phyloP scores from a whole-genome alignment of 2,888 invertebrate species.

The Halictus ligatus region DNA sequence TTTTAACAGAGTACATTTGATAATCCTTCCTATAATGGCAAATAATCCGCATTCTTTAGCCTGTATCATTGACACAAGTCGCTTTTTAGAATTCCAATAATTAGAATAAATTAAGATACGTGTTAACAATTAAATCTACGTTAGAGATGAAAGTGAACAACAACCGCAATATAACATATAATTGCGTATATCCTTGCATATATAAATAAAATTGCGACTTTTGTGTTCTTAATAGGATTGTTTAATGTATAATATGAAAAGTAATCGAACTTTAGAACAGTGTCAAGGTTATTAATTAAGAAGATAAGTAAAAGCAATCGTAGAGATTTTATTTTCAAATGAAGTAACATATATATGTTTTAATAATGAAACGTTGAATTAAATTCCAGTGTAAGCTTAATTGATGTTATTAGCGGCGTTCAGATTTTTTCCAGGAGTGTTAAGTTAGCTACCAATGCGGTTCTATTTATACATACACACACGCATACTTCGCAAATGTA shows the following conservation, averaged over 20 bases:
- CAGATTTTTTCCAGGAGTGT: background rate
- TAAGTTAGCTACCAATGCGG: conserved; percentile 5
- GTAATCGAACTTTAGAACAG: background rate
- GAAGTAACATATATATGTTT: background rate
- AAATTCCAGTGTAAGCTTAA: background rate
- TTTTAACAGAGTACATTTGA: background rate
- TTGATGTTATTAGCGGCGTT: background rate
- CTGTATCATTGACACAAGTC: background rate
- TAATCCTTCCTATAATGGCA: background rate
- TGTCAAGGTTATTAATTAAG: background rate
- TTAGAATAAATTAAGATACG: background rate
- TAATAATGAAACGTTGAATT: background rate
- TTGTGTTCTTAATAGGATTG: too few species aligned
- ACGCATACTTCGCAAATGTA: background rate
- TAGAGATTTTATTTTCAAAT: background rate
- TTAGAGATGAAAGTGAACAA: too few species aligned
- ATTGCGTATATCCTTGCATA: too few species aligned
- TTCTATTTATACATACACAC: conserved; percentile 15
- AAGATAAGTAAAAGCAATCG: background rate
- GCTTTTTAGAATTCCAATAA: background rate
- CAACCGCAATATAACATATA: background rate
- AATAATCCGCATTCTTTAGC: background rate
- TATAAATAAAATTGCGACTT: too few species aligned
- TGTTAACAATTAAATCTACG: background rate
- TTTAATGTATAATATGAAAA: background rate